These are phyloP conservation scores for Scolanthus callimorphus DNA, from an alignment of 92 coral and sea anemone species.

Conservation along the genomic window DNA sequence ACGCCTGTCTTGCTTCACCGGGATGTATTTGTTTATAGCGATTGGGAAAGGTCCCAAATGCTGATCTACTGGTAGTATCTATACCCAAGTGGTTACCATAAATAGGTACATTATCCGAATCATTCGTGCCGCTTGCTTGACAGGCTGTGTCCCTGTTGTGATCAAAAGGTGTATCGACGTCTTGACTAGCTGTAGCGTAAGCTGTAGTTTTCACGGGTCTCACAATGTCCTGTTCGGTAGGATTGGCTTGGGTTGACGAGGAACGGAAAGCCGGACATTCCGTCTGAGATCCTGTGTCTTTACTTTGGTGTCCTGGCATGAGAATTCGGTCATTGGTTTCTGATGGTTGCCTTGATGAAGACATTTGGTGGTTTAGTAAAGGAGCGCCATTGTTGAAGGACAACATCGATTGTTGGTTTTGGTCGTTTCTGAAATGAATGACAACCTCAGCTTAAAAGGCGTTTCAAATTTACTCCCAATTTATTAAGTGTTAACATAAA, in stretches of 20 bases:
- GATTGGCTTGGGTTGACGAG: conserved; percentile 3
- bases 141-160: conserved; percentile 22
- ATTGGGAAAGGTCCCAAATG: too few relatives aligned
- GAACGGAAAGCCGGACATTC: neutral
- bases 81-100: too few relatives aligned
- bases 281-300: conserved; percentile 22
- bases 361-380: too few relatives aligned
- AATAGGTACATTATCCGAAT: neutral
- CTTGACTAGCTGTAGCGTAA: conserved; percentile 1
- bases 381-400: too few relatives aligned
- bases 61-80: neutral
- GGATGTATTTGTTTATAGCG: neutral
- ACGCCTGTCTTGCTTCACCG: neutral
- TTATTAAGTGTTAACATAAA: too few relatives aligned
- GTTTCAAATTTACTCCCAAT: too few relatives aligned
- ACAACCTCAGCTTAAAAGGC: too few relatives aligned
- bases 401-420: too few relatives aligned
- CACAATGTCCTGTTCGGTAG: neutral
- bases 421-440: too few relatives aligned
- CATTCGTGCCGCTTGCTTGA: conserved; percentile 7
- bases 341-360: too few relatives aligned
- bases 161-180: conserved; percentile 19
- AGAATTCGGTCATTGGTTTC: neutral
- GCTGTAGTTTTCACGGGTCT: neutral
- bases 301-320: neutral